phyloP scores from a whole-genome alignment of 2,113 vertebrate species.

The Hippocampus barbouri region DNA sequence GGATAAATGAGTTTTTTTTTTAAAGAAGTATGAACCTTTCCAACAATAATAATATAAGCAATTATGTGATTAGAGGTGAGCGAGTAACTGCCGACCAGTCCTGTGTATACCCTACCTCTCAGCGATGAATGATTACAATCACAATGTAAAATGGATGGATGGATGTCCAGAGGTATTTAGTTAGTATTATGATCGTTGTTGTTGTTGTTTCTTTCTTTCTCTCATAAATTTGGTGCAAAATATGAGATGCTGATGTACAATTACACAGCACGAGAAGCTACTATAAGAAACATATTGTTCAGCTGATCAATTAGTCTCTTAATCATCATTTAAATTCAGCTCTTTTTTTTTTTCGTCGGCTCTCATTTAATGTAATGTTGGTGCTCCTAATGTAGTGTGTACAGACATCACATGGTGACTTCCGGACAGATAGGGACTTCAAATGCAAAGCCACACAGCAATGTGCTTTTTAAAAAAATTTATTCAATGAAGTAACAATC shows the following conservation, averaged over 20 bases:
- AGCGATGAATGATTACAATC: not conserved
- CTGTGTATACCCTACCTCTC: not conserved
- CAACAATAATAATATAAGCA: too few relatives aligned
- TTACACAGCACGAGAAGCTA: not conserved
- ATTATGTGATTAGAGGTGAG: too few relatives aligned
- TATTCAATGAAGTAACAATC: not conserved
- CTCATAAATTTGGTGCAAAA: too few relatives aligned
- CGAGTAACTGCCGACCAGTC: not conserved
- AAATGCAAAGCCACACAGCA: not conserved
- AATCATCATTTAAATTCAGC: not conserved
- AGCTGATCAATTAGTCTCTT: not conserved
- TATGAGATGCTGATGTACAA: not conserved
- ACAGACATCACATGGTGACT: not conserved
- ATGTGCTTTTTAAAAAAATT: not conserved
- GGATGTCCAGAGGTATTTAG: not conserved
- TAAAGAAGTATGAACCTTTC: too few relatives aligned
- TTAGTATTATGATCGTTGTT: not conserved
- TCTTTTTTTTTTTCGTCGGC: not conserved
- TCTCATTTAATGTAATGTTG: not conserved
- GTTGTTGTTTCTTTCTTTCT: not conserved
- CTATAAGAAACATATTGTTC: too few relatives aligned
- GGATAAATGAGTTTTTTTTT: too few relatives aligned
- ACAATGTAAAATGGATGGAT: not conserved
- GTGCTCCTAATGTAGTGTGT: not conserved
- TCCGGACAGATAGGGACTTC: not conserved